Evolutionary conservation across 2,113 vertebrate species (phyloP).

Genomic region (Phycodurus eques): DNA sequence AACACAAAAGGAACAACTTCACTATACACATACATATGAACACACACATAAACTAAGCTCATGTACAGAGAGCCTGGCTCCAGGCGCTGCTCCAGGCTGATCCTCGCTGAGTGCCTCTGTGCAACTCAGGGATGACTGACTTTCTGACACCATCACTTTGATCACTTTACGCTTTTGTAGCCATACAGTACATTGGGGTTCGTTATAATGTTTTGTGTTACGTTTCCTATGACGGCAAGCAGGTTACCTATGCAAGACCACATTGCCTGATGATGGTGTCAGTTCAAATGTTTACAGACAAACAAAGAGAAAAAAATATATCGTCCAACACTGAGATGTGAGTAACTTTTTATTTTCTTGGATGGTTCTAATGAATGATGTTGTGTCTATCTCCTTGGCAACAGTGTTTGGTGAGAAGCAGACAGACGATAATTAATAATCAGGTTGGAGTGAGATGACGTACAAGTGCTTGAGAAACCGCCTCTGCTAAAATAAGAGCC

Average conservation of each 20-base stretch:
- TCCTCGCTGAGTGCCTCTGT: conserved; percentile 53
- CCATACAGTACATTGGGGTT: conserved; percentile 31
- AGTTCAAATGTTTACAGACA: not conserved
- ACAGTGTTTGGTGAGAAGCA: conserved; percentile 49
- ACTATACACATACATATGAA: conserved; percentile 14
- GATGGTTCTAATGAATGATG: conserved; percentile 50
- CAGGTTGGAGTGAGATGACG: conserved; percentile 57
- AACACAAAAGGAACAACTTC: no score
- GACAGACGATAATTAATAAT: conserved; percentile 63
- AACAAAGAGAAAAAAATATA: not conserved
- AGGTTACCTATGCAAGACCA: conserved; percentile 5
- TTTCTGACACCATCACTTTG: conserved; percentile 48
- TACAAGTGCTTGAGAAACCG: conserved; percentile 43
- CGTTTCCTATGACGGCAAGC: conserved; percentile 23
- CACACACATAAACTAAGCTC: conserved; percentile 27
- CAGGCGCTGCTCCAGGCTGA: conserved; percentile 64
- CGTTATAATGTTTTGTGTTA: conserved; percentile 22
- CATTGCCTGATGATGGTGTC: not conserved
- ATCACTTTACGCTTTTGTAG: conserved; percentile 43
- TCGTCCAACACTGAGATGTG: not conserved
- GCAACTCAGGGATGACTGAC: conserved; percentile 53
- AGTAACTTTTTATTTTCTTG: conserved; percentile 10
- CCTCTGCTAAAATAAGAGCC: conserved; percentile 36
- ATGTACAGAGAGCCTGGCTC: conserved; percentile 47
- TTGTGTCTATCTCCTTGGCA: conserved; percentile 53